Conservation (phyloP, 2,888 invertebrate species). For the Drepana falcataria region DNA sequence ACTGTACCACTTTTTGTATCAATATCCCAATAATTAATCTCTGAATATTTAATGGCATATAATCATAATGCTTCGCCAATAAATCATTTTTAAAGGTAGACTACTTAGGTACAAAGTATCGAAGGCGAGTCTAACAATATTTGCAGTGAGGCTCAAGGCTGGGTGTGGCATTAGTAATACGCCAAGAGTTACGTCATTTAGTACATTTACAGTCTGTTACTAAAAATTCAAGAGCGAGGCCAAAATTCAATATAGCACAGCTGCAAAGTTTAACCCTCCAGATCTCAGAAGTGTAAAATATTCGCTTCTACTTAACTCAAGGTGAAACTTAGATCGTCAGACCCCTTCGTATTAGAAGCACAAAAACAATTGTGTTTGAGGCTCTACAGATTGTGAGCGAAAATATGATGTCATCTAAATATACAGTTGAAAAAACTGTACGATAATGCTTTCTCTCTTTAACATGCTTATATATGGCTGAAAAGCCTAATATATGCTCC, state of each 20-base stretch:
- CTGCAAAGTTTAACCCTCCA: background rate
- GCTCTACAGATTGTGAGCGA: no score
- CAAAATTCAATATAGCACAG: background rate
- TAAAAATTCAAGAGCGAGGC: constrained; percentile 3
- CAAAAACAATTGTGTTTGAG: no score
- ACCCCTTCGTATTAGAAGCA: no score
- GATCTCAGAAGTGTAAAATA: no score
- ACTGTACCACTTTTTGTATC: no score
- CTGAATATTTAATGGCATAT: background rate
- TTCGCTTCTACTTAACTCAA: no score
- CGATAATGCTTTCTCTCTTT: background rate
- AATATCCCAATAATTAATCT: no score
- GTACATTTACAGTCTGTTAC: constrained; percentile 25
- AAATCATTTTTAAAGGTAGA: background rate
- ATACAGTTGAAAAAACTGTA: background rate
- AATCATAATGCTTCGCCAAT: background rate
- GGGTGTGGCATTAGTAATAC: constrained; percentile 26
- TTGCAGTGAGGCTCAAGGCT: constrained; percentile 34
- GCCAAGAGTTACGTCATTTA: constrained; percentile 35
- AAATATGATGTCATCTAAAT: background rate
- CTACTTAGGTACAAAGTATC: constrained; percentile 13
- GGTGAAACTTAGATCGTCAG: no score
- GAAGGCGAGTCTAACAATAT: constrained; percentile 15
- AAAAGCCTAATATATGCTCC: no score
- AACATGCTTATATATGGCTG: no score